phyloP scores from a whole-genome alignment of 2,888 invertebrate genomes.

The Thymelicus lineola region DNA sequence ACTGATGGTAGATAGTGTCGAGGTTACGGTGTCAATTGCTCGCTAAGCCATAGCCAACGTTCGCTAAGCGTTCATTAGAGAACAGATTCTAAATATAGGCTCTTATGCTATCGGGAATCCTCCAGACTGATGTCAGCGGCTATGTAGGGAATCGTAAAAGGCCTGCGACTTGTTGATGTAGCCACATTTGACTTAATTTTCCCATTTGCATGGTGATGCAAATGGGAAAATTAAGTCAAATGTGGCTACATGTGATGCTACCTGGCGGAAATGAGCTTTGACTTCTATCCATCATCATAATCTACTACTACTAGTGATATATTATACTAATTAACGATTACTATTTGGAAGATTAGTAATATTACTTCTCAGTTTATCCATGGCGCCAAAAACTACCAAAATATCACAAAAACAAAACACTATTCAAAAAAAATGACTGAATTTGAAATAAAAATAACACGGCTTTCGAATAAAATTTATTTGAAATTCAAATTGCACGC shows the following conservation, averaged over 20 bases:
- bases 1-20: conserved; percentile 59
- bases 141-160: conserved; percentile 7
- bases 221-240: conserved; percentile 1
- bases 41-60: conserved; percentile 56
- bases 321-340: too few species aligned
- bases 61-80: conserved; percentile 72
- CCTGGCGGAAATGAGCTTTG: neutral
- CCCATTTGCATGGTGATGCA: neutral
- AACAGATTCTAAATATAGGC: conserved; percentile 83
- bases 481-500: too few species aligned
- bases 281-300: neutral
- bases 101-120: conserved; percentile 74
- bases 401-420: too few species aligned
- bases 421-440: too few species aligned
- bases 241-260: neutral
- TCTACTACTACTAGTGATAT: too few species aligned
- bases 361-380: too few species aligned
- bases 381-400: too few species aligned
- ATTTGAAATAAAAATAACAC: too few species aligned
- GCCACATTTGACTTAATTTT: neutral
- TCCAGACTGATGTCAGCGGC: conserved; percentile 72
- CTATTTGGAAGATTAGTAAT: too few species aligned
- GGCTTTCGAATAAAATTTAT: too few species aligned
- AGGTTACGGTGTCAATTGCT: conserved; percentile 77
- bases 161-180: neutral